phyloP scores from a whole-genome alignment of 1,140 invertebrate species.

The Coenobita brevimanus region DNA sequence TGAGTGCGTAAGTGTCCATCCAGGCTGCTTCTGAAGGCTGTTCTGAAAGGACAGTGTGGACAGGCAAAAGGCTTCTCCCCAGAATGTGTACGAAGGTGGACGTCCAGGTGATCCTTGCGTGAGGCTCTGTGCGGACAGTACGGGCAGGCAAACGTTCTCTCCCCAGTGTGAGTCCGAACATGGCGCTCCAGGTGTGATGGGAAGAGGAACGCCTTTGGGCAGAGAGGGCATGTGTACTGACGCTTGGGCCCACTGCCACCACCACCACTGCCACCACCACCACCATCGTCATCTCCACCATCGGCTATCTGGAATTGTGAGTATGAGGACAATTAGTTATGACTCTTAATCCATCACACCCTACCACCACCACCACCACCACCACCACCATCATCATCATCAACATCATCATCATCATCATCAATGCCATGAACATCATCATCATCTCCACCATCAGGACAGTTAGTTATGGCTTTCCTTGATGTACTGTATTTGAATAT shows the following conservation, averaged over 20 bases:
- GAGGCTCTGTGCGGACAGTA: conserved; percentile 74
- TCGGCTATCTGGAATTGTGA: neutral
- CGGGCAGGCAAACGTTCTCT: conserved; percentile 54
- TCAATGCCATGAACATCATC: too few relatives aligned
- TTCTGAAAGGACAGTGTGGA: conserved; percentile 47
- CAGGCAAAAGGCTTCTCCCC: conserved; percentile 62
- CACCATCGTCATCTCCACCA: neutral
- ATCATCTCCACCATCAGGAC: conserved; percentile 9
- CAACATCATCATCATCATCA: too few relatives aligned
- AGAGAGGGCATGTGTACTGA: conserved; percentile 66
- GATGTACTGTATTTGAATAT: too few relatives aligned
- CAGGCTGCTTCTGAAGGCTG: conserved; percentile 55
- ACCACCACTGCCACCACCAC: neutral
- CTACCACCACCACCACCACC: too few relatives aligned
- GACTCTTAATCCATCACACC: too few relatives aligned
- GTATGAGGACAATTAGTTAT: conserved; percentile 4
- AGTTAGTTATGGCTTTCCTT: too few relatives aligned
- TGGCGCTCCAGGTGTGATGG: conserved; percentile 74
- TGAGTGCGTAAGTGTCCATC: conserved; percentile 53
- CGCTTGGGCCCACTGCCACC: conserved; percentile 1
- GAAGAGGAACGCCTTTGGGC: conserved; percentile 73
- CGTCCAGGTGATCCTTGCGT: conserved; percentile 71
- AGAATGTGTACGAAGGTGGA: conserved; percentile 60
- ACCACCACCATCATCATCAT: too few relatives aligned
- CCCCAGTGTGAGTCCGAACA: conserved; percentile 68